phyloP scores from a whole-genome alignment of 2,113 vertebrate genomes.

The Columba janthina region DNA sequence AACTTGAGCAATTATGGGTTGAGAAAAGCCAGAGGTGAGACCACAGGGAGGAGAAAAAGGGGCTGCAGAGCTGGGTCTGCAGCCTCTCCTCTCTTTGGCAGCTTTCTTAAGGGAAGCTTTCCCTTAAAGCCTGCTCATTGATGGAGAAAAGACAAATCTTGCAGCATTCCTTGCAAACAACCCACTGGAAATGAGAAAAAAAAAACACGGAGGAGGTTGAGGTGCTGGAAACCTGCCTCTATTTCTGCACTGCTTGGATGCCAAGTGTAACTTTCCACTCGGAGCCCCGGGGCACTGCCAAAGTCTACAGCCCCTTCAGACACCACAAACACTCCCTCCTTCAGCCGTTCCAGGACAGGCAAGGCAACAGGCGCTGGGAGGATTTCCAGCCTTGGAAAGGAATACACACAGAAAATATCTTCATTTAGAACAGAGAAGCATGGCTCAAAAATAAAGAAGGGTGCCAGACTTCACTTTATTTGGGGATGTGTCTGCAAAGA shows the following conservation, averaged over 20 bases:
- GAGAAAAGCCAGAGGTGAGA: background rate
- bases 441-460: background rate
- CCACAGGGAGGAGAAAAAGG: background rate
- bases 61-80: background rate
- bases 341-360: background rate
- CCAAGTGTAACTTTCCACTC: slow-evolving; percentile 71
- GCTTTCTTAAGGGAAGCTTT: background rate
- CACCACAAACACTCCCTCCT: slow-evolving; percentile 57
- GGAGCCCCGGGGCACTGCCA: slow-evolving; percentile 44
- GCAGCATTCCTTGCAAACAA: background rate
- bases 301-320: slow-evolving; percentile 63
- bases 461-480: background rate
- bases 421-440: background rate
- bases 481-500: background rate
- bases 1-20: background rate
- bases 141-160: background rate
- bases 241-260: slow-evolving; percentile 13
- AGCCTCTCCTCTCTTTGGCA: background rate
- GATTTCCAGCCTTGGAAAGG: slow-evolving; percentile 43
- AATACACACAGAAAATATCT: slow-evolving; percentile 32
- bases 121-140: background rate
- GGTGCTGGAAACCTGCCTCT: slow-evolving; percentile 28
- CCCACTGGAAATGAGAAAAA: background rate
- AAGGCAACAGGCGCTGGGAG: slow-evolving; percentile 8
- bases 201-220: background rate